Base-by-base conservation (phyloP, 2,888 invertebrate species). In the Xanthia togata region DNA sequence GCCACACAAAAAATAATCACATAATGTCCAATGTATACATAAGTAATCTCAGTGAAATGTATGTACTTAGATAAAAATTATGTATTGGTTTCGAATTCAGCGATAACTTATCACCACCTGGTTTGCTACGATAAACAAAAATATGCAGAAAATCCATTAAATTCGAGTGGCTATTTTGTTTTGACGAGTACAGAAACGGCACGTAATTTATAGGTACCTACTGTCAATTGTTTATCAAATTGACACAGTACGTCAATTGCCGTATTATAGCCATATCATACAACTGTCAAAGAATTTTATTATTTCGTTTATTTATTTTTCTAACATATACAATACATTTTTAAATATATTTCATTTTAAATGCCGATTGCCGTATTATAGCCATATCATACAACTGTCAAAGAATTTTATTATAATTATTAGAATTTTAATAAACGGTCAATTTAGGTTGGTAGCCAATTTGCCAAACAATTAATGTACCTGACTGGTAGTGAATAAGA, bases 11-110 rank as follows among this genome's bases (percentile, higher is more conserved):
- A 50, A 50, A 50, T 75, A 75, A 67, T 67, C 74, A 31, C 8
- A 62, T 35, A 62, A 31, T 26, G 81, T 50, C 50, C 81, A 53
- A 67, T 75, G 38, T 81, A 75, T 81, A 75, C 62, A 31, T 20
- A 31, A 0, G 50, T 50, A 73, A 67, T 70, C 57, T 57, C 11
- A n/a, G 57, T 31, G n/a, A 31, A 70, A 38, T 35, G 23, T 9
- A 63, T 12, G 44, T 44, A 44, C 44, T 44, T 44, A 14, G 81
- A 79, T 83, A 63, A 74, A 55, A 14, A 17, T 76, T 20, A 55
- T 38, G 35, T 31, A 53, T 70, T 53, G 44, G 41, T 55, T 35
- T 20, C 9, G 14, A n/a, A 11, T 35, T 23, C 35, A 5, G 35
- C 5, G 59, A 70, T 72, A 69, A 31, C 31, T 47, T 81, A 81